A percentile compares a stretch with the other conserved stretches of the same genome.
phyloP scores from a whole-genome alignment of 2,113 vertebrate genomes.

The Centropus unirufus region DNA sequence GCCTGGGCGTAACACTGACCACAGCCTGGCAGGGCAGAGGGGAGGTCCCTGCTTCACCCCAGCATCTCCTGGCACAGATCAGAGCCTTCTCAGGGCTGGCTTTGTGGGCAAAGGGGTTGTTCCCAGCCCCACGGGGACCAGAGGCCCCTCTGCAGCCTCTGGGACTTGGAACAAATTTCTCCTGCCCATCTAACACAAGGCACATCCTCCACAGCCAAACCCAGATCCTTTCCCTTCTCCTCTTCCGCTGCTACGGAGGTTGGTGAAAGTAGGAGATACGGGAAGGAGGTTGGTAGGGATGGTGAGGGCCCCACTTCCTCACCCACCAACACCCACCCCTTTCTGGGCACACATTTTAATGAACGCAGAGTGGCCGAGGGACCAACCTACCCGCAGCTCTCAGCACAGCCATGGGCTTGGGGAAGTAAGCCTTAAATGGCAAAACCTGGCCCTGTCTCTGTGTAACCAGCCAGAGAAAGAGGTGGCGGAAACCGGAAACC shows the following conservation, averaged over 20 bases:
- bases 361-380: accelerated
- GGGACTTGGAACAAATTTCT: background rate
- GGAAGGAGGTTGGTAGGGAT: background rate
- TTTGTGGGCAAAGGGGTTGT: background rate
- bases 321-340: accelerated
- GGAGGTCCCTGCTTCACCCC: background rate
- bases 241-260: accelerated
- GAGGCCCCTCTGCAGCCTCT: background rate
- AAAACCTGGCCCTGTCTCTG: constrained; percentile 13
- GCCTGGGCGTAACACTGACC: background rate
- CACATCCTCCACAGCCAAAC: background rate
- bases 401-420: background rate
- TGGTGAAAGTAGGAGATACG: accelerated
- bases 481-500: constrained; percentile 61
- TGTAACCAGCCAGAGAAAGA: background rate
- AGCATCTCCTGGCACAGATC: accelerated
- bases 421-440: constrained; percentile 65
- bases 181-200: accelerated
- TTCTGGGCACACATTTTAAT: background rate
- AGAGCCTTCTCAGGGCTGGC: background rate
- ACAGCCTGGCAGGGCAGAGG: background rate
- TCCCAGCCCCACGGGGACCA: background rate
- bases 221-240: background rate
- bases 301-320: background rate
- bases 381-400: background rate